phyloP scores from a whole-genome alignment of 1,140 invertebrate genomes.

The Temnothorax longispinosus region DNA sequence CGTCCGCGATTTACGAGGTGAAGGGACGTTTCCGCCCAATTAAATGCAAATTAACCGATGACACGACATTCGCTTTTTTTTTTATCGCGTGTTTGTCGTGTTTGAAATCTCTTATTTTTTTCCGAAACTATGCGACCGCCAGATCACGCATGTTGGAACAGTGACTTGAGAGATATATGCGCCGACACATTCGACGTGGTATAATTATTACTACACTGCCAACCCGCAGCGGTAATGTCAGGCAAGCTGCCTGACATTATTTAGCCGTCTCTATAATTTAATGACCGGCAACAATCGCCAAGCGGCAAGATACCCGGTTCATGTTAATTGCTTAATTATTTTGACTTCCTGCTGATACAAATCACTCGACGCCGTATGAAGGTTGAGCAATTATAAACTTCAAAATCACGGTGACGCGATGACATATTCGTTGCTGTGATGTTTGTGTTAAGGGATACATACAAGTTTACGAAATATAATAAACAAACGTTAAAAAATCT shows the following conservation, averaged over 20 bases:
- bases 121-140: background rate
- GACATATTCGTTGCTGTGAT: background rate
- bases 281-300: conserved; percentile 29
- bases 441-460: background rate
- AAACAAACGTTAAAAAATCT: background rate
- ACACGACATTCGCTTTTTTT: background rate
- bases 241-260: conserved; percentile 28
- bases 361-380: conserved; percentile 6
- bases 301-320: conserved; percentile 22
- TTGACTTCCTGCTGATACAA: conserved; percentile 34
- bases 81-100: background rate
- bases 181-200: conserved; percentile 13
- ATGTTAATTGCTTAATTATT: conserved; percentile 52
- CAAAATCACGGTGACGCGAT: conserved; percentile 8
- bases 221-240: conserved; percentile 5
- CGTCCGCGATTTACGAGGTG: background rate
- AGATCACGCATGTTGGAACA: background rate
- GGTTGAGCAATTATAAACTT: background rate
- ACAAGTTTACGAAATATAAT: background rate
- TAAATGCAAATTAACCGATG: conserved; percentile 48
- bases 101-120: background rate
- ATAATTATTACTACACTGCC: conserved; percentile 43
- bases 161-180: background rate
- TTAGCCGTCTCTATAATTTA: conserved; percentile 46
- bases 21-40: conserved; percentile 51